These are phyloP conservation scores for Menura novaehollandiae DNA, from an alignment of 2,113 vertebrate genomes.

Conservation along the genomic window DNA sequence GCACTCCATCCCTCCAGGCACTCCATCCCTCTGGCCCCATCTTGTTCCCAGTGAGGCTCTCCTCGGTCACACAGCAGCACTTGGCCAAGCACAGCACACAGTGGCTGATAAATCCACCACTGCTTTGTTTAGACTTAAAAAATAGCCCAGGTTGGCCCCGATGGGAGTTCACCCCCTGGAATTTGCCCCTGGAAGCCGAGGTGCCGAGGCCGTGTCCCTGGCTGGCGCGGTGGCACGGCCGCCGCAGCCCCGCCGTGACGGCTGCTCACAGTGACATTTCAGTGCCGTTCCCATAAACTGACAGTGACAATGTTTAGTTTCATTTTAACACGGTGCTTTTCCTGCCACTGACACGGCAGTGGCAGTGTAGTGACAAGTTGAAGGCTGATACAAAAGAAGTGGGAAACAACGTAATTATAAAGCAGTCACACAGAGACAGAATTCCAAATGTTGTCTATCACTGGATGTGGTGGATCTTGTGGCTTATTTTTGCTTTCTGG, in stretches of 20 bases:
- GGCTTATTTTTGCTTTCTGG: neutral
- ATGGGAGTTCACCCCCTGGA: accelerated
- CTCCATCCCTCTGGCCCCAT: neutral
- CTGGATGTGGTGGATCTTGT: neutral
- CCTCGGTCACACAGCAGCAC: neutral
- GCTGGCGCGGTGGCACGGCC: neutral
- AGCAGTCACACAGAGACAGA: neutral
- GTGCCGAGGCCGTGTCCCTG: neutral
- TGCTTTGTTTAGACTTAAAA: neutral
- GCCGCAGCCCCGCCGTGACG: neutral
- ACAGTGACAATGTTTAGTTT: conserved; percentile 56
- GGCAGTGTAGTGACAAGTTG: conserved; percentile 27
- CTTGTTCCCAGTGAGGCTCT: neutral
- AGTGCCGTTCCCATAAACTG: neutral
- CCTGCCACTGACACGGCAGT: neutral
- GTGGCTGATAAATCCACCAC: accelerated
- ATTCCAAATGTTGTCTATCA: neutral
- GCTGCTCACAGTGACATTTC: conserved; percentile 12
- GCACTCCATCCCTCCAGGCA: accelerated
- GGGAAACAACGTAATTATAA: conserved; percentile 26
- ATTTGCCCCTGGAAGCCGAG: accelerated
- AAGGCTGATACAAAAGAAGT: conserved; percentile 37
- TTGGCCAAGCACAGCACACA: accelerated
- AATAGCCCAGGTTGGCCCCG: accelerated
- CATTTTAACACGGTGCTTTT: conserved; percentile 44